Evolutionary conservation across 2,888 invertebrate genomes (phyloP).

Genomic region (Cremastobaeus sp.): DNA sequence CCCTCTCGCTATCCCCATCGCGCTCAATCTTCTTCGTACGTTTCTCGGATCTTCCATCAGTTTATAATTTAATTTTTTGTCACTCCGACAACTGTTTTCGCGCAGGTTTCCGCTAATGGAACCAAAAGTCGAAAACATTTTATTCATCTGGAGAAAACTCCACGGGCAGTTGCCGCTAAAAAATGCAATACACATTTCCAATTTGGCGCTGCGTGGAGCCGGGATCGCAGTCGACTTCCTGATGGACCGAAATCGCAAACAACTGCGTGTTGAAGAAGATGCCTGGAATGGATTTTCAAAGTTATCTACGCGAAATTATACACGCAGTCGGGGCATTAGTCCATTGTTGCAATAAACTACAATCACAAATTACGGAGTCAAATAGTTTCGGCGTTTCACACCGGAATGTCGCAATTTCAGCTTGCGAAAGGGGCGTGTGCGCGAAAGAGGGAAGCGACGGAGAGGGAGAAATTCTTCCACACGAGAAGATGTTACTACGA

Average conservation of each 20-base stretch:
- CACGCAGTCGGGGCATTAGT: slow-evolving; percentile 67
- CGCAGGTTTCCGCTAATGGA: slow-evolving; percentile 39
- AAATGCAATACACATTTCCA: too few relatives aligned
- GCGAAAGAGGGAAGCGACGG: slow-evolving; percentile 51
- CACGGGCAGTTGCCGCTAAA: too few relatives aligned
- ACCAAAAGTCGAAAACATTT: slow-evolving; percentile 22
- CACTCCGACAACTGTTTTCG: slow-evolving; percentile 38
- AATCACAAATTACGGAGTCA: slow-evolving; percentile 78
- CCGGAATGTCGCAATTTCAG: slow-evolving; percentile 78
- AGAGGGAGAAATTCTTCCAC: slow-evolving; percentile 59
- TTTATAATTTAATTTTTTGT: slow-evolving; percentile 47
- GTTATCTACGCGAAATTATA: slow-evolving; percentile 44
- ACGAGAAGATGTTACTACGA: slow-evolving; percentile 67
- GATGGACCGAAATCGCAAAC: slow-evolving; percentile 7
- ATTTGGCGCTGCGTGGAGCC: too few relatives aligned
- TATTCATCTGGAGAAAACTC: too few relatives aligned
- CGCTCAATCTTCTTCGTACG: slow-evolving; percentile 48
- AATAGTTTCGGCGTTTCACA: slow-evolving; percentile 78
- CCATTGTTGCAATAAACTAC: slow-evolving; percentile 78
- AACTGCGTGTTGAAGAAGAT: slow-evolving; percentile 29
- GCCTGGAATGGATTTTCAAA: slow-evolving; percentile 53
- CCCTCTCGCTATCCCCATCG: slow-evolving; percentile 57
- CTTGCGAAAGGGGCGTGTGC: slow-evolving; percentile 65
- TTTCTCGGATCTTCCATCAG: slow-evolving; percentile 29
- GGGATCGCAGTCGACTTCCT: neutral